A percentile compares a stretch with the other conserved stretches of the same genome.
Evolutionary conservation across 53 echinoderm and acorn worm genomes (phyloP).

Genomic region (Astropecten irregularis): DNA sequence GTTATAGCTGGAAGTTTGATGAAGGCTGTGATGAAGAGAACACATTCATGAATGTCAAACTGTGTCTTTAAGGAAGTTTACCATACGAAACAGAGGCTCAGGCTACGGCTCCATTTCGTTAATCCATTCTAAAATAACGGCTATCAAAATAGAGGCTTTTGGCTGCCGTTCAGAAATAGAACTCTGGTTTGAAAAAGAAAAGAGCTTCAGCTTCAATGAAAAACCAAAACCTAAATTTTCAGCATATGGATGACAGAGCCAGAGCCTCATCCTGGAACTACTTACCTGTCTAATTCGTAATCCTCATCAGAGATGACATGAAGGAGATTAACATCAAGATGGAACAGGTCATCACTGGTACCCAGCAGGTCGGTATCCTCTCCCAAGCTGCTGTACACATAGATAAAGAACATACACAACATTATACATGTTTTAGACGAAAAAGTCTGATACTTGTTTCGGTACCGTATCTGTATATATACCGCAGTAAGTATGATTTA

Average conservation of each 20-base stretch:
- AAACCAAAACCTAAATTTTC: no score
- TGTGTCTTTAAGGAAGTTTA: not conserved
- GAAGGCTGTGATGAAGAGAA: not conserved
- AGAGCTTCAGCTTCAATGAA: no score
- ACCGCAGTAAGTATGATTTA: no score
- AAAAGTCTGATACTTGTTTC: not conserved
- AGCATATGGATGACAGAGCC: no score
- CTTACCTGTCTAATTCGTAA: not conserved
- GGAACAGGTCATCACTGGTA: slow-evolving; percentile 15
- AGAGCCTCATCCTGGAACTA: not conserved
- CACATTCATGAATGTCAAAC: not conserved
- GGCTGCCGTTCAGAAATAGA: no score
- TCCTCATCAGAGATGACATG: not conserved
- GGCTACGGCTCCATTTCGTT: no score
- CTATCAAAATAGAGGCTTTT: no score
- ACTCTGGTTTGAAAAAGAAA: not conserved
- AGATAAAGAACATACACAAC: not conserved
- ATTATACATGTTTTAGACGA: not conserved
- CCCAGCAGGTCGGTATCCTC: slow-evolving; percentile 13
- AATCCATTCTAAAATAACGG: no score
- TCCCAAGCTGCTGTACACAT: not conserved
- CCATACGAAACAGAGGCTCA: no score
- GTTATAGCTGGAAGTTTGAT: not conserved
- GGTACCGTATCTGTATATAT: no score
- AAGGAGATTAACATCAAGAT: not conserved